Evolutionary conservation across 2,797 vertebrate species (phyloP), one percentile per base, ranked within the genome.

Genomic region (Chiloscyllium punctatum): DNA sequence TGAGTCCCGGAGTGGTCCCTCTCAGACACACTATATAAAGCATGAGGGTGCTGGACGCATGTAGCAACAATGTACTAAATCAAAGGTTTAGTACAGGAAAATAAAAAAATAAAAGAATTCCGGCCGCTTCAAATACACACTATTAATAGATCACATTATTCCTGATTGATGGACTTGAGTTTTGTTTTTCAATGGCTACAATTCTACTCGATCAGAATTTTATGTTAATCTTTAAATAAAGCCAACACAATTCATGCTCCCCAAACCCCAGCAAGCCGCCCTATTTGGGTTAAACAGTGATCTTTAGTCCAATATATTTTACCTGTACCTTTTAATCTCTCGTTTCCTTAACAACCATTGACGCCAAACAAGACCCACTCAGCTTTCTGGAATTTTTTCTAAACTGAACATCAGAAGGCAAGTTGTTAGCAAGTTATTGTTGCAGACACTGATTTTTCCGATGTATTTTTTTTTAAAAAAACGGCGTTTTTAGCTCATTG

Each of bases 61-160:
- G 96, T n/a, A 97, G 96, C 97, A 96, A 96, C 57, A 94, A 96
- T 90, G 95, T 95, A 33, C 95, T 94, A 53, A 71, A 74, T 48
- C 94, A 95, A 48, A 84, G 48, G 94, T 74, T 48, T 95, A 94
- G 51, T 91, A 94, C 90, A 86, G 95, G 71, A 79, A 69, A 94
- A 94, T 95, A 69, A 95, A 53, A 87, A 86, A n/a, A 42, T 48
- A 33, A 79, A n/a, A 88, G 33, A 25, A 92, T n/a, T 72, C 79
- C 25, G 87, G 62, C 30, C 30, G 95, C 53, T 86, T 86, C 37
- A 74, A 66, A 82, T 94, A 94, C 94, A 95, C 72, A 82, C 51
- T 30, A 51, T 82, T 82, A 95, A 94, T 66, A 33, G 42, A 88
- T 96, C 27, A 66, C 94, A 51, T 57, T 95, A 95, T 53, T 86